Percentiles rank a stretch among this genome's conserved stretches.
Evolutionary conservation across 2,888 invertebrate genomes (phyloP).

Genomic region (Pegoplata infirma): DNA sequence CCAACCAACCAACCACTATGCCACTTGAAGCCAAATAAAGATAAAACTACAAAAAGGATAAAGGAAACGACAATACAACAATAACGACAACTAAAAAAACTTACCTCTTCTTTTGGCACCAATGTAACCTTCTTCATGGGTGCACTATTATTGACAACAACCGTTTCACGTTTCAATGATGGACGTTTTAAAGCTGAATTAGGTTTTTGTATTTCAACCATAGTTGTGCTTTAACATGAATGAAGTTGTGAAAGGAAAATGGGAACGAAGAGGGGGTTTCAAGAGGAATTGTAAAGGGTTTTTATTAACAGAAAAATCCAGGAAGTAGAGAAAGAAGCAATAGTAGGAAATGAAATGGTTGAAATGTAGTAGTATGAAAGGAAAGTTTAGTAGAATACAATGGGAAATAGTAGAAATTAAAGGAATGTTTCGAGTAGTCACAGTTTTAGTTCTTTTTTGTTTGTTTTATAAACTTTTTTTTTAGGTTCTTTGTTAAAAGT

Average conservation of each 20-base stretch:
- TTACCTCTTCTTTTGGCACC: constrained; percentile 78
- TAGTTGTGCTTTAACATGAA: constrained; percentile 51
- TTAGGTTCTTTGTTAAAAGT: too few species aligned
- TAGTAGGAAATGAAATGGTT: neutral
- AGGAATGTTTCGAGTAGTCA: neutral
- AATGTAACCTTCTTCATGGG: constrained; percentile 78
- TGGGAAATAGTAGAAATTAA: neutral
- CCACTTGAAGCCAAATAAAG: neutral
- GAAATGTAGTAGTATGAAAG: neutral
- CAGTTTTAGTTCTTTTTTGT: neutral
- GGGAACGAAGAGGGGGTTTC: neutral
- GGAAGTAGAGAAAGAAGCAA: neutral
- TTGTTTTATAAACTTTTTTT: too few species aligned
- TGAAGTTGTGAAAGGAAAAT: neutral
- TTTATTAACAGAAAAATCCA: constrained; percentile 23
- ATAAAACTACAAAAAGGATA: neutral
- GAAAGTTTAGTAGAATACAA: neutral
- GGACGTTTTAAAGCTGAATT: constrained; percentile 75
- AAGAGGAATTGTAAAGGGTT: neutral
- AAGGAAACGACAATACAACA: neutral
- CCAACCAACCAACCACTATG: neutral
- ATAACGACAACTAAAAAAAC: constrained; percentile 57
- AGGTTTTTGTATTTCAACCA: constrained; percentile 78
- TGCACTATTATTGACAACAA: constrained; percentile 76
- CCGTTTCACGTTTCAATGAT: constrained; percentile 77